Conservation (phyloP, 2,113 vertebrate genomes). For the Upupa epops region DNA sequence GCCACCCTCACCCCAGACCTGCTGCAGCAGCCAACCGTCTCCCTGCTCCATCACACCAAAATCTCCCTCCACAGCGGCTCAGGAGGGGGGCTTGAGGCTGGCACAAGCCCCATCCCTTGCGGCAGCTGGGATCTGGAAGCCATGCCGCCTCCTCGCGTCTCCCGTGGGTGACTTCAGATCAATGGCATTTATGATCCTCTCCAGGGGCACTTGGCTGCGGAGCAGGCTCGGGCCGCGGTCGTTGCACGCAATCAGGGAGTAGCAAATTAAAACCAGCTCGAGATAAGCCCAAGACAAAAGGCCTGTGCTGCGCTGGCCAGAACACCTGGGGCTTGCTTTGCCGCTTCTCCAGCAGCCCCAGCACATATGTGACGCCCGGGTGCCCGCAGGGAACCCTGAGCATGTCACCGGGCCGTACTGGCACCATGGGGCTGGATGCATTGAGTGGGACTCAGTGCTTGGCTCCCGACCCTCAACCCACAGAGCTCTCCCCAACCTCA, state of each 20-base stretch:
- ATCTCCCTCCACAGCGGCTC: neutral
- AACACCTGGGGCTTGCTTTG: neutral
- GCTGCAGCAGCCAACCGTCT: neutral
- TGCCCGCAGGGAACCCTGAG: neutral
- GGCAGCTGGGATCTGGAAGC: neutral
- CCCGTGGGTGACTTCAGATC: neutral
- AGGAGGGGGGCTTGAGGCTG: neutral
- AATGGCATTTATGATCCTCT: constrained; percentile 36
- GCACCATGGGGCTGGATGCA: rapidly evolving
- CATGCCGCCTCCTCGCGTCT: neutral
- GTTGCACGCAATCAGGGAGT: neutral
- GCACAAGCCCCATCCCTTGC: neutral
- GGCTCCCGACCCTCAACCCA: rapidly evolving
- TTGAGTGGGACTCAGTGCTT: rapidly evolving
- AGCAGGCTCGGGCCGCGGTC: constrained; percentile 36
- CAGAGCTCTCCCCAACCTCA: neutral
- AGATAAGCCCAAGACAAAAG: constrained; percentile 52
- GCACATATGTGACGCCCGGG: rapidly evolving
- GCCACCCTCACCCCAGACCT: neutral
- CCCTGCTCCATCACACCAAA: neutral
- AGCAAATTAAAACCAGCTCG: constrained; percentile 39
- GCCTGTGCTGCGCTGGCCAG: rapidly evolving
- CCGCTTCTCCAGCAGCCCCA: neutral
- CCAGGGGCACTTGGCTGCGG: neutral
- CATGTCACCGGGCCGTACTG: rapidly evolving